These are phyloP conservation scores for Calephelis virginiensis DNA, from an alignment of 1,140 invertebrate genomes.

Conservation along the genomic window DNA sequence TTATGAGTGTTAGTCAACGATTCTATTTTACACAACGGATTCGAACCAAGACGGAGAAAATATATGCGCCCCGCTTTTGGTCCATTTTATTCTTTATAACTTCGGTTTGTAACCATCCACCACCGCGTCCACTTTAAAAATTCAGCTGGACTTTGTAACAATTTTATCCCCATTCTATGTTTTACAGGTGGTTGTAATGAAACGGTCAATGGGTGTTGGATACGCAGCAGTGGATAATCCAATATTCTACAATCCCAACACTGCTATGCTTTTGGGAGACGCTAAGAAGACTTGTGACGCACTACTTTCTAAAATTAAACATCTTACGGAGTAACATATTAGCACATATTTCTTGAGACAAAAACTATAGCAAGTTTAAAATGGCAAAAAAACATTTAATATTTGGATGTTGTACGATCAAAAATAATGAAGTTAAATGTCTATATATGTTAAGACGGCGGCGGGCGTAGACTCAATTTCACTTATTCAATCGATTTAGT, in stretches of 20 bases:
- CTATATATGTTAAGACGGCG: no score
- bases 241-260: slow-evolving; percentile 94
- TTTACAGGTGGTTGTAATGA: slow-evolving; percentile 91
- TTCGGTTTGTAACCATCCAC: no score
- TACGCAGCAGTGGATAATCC: slow-evolving; percentile 94
- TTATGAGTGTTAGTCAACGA: no score
- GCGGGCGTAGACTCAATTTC: no score
- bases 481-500: no score
- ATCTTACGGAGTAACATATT: slow-evolving; percentile 51
- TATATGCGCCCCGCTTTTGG: no score
- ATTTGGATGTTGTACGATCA: background rate
- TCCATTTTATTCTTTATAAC: no score
- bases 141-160: no score
- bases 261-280: slow-evolving; percentile 93
- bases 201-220: slow-evolving; percentile 92
- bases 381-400: background rate
- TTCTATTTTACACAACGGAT: no score
- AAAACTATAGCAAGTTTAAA: background rate
- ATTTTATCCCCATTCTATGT: background rate
- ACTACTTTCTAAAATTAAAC: slow-evolving; percentile 84
- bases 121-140: no score
- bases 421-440: no score
- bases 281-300: slow-evolving; percentile 95
- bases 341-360: background rate
- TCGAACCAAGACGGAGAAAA: no score